These are phyloP conservation scores for Benthosema pterotum DNA, from an alignment of 2,797 vertebrate genomes.

Conservation along the genomic window DNA sequence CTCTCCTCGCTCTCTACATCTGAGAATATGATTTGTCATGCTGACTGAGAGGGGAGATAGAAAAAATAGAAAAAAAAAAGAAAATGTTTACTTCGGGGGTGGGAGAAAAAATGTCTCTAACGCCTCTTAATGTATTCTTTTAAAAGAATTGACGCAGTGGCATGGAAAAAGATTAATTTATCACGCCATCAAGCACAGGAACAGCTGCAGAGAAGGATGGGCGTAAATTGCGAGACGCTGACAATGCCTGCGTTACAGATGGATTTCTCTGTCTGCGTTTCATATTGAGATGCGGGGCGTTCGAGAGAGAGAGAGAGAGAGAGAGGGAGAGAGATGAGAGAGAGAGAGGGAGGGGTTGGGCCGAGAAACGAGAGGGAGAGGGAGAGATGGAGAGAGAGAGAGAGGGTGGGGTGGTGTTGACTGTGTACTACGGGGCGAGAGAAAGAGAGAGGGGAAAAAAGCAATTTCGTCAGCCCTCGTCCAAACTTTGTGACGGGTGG, in stretches of 20 bases:
- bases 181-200: conserved; percentile 88
- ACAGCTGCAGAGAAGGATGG: conserved; percentile 82
- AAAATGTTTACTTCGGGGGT: conserved; percentile 52
- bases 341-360: conserved; percentile 36
- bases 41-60: conserved; percentile 77
- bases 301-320: conserved; percentile 36
- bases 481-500: conserved; percentile 84
- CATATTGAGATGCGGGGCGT: conserved; percentile 74
- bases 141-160: conserved; percentile 85
- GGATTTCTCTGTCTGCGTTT: conserved; percentile 84
- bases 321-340: conserved; percentile 42
- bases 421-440: no score
- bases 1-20: conserved; percentile 71
- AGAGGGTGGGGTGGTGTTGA: no score
- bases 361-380: conserved; percentile 35
- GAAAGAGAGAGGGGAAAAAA: conserved; percentile 58
- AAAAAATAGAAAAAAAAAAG: conserved; percentile 73
- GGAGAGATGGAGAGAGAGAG: no score
- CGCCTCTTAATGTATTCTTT: conserved; percentile 85
- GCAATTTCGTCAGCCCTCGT: conserved; percentile 81
- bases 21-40: conserved; percentile 85
- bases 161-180: conserved; percentile 87
- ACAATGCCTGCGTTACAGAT: conserved; percentile 84
- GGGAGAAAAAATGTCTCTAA: conserved; percentile 67
- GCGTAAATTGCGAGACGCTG: conserved; percentile 84